Conservation (phyloP, 2,113 vertebrate genomes). For the Craseonycteris thonglongyai region DNA sequence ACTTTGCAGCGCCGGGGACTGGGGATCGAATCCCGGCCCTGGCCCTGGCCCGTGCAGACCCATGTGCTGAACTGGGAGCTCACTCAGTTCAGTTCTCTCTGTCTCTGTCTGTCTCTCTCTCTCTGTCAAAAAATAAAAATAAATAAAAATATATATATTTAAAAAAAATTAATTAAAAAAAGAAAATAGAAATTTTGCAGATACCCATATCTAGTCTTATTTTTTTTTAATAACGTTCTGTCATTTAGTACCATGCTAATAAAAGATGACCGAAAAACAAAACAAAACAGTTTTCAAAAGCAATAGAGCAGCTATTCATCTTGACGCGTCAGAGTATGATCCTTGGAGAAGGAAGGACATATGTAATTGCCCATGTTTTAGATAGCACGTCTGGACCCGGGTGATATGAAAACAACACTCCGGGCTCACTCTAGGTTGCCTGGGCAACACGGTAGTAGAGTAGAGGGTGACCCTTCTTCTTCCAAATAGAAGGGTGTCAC, state of each 20-base stretch:
- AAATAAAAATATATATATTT: too few relatives aligned
- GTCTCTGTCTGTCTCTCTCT: too few relatives aligned
- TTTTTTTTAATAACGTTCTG: not conserved
- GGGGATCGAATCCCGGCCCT: too few relatives aligned
- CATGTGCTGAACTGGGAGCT: too few relatives aligned
- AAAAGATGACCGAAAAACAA: not conserved
- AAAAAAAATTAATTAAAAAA: too few relatives aligned
- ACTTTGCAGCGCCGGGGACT: too few relatives aligned
- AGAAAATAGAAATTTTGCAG: not conserved
- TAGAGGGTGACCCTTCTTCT: not conserved
- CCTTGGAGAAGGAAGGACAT: not conserved
- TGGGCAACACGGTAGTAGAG: not conserved
- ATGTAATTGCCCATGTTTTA: not conserved
- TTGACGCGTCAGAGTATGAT: not conserved
- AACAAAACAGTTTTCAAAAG: not conserved
- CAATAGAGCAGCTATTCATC: not conserved
- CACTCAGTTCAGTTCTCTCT: too few relatives aligned
- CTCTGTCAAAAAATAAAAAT: too few relatives aligned
- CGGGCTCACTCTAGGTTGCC: not conserved
- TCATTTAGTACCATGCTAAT: not conserved
- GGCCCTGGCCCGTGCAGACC: too few relatives aligned
- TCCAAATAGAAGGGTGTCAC: not conserved
- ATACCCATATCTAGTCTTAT: not conserved
- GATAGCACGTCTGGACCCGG: not conserved
- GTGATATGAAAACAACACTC: not conserved